Percentiles rank a stretch among this genome's conserved stretches.
Evolutionary conservation across 2,888 invertebrate species (phyloP).

Genomic region (Dryomyza anilis): DNA sequence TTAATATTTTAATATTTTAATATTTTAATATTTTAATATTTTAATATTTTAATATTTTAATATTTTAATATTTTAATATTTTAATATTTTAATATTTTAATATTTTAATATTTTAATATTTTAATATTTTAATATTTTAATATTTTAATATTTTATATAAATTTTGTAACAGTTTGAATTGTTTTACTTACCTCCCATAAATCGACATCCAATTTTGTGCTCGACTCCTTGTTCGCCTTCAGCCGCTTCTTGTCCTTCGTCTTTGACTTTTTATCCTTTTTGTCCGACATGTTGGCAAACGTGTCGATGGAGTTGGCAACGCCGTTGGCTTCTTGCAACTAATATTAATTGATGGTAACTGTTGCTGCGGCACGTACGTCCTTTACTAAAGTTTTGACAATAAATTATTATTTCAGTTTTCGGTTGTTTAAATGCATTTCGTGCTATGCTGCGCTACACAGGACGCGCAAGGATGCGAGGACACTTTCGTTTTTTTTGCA

Average conservation of each 20-base stretch:
- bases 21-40: too few species aligned
- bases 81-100: too few species aligned
- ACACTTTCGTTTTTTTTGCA: too few species aligned
- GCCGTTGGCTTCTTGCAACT: background rate
- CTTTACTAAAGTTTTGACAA: background rate
- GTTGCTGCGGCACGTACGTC: background rate
- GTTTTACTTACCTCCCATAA: constrained; percentile 59
- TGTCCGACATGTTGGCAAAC: constrained; percentile 19
- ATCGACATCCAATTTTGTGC: constrained; percentile 55
- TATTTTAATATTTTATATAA: too few species aligned
- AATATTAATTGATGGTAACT: constrained; percentile 13
- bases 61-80: too few species aligned
- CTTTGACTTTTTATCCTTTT: constrained; percentile 45
- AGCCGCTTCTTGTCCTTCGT: constrained; percentile 49
- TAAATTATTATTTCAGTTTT: constrained; percentile 1
- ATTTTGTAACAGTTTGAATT: too few species aligned
- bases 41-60: too few species aligned
- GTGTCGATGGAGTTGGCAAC: background rate
- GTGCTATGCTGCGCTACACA: too few species aligned
- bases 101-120: too few species aligned
- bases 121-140: too few species aligned
- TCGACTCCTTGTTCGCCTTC: constrained; percentile 54
- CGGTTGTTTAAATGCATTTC: background rate
- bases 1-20: too few species aligned
- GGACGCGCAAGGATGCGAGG: background rate